These are phyloP conservation scores for Tenualosa thibaudeaui DNA, from an alignment of 2,797 vertebrate species.

Conservation along the genomic window DNA sequence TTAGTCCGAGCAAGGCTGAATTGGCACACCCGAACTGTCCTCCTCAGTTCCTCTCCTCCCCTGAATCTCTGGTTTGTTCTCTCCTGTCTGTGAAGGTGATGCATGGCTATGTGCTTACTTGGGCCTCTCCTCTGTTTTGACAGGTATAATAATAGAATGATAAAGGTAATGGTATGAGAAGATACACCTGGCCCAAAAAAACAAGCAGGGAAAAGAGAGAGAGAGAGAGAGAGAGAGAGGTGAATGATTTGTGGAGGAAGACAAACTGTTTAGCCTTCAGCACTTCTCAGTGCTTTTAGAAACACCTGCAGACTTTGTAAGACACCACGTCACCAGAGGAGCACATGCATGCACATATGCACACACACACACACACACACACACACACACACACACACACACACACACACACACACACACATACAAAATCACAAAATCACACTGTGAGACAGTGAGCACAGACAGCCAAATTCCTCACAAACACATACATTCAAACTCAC, in stretches of 20 bases:
- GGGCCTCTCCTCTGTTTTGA: background rate
- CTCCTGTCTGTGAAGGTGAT: background rate
- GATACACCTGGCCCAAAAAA: slow-evolving; percentile 9
- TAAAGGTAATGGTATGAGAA: background rate
- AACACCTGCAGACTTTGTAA: background rate
- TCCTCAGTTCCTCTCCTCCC: background rate
- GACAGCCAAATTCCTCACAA: background rate
- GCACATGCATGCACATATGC: background rate
- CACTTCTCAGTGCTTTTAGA: background rate
- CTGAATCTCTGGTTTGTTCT: background rate
- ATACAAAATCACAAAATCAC: background rate
- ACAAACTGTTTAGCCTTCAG: background rate
- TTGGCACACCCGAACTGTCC: background rate
- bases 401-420: background rate
- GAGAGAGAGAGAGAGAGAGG: background rate
- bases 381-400: background rate
- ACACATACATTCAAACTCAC: too few species aligned
- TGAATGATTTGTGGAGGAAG: background rate
- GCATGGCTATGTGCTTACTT: background rate
- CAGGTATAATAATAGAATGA: slow-evolving; percentile 12
- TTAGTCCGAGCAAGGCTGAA: background rate
- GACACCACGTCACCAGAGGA: background rate
- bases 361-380: background rate
- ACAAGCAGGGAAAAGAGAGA: background rate
- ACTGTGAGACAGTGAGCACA: background rate